Evolutionary conservation across 2,113 vertebrate genomes (phyloP), one percentile per base, ranked within the genome.

Genomic region (Boleophthalmus pectinirostris): DNA sequence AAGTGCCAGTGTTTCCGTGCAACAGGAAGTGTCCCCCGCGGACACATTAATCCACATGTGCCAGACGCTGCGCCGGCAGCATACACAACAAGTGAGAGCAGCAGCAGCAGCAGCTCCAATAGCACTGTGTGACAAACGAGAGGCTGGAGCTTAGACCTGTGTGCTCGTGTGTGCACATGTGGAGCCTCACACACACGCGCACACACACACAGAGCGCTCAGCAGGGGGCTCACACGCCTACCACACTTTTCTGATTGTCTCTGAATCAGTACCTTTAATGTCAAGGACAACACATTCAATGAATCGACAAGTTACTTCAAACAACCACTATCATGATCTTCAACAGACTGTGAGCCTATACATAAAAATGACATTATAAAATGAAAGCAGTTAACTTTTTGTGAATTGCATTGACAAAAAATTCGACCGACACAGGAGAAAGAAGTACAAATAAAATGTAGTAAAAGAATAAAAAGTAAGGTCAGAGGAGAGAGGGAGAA

Each of bases 101-200:
- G 43, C 43, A 51, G 73, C 76, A 65, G 43, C 43, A 51, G 73
- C 76, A 65, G 38, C 70, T 23, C 57, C 67, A 70, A 64, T 81
- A 61, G 75, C 49, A n/a, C 47, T 78, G 77, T 73, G 82, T 89
- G 89, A 92, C 87, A 92, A 88, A 92, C 73, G 83, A 88, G 82
- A 88, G 75, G 63, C 72, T 56, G 79, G 43, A 70, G 73, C 49
- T 10, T 75, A 75, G 49, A 68, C 66, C 63, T 68, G 66, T 57
- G 14, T 54, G 24, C 67, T 73, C 73, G 57, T 70, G 78, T 45
- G 66, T 61, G 81, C 82, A 84, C 75, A 49, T 68, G 81, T 16
- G 2, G 60, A 56, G n/a, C 72, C 70, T 69, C 69, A 68, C 70
- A 57, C 70, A 69, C 66, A 68, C 25, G 12, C 47, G 67, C 74